Evolutionary conservation across 2,888 invertebrate genomes (phyloP).

Genomic region (Ochropleura leucogaster): DNA sequence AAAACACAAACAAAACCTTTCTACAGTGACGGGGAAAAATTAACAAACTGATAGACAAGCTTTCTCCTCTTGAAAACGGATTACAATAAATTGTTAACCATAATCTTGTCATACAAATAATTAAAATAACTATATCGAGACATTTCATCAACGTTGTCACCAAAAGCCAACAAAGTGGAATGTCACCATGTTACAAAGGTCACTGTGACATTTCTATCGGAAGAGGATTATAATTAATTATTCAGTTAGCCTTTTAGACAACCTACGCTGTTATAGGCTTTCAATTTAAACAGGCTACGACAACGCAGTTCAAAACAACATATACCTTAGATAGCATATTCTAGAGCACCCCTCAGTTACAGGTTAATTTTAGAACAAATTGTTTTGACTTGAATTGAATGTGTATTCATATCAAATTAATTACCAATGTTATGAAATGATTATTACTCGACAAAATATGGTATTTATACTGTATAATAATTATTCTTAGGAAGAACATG

Average conservation of each 20-base stretch:
- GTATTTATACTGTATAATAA: too few species aligned
- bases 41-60: background rate
- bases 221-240: constrained; percentile 8
- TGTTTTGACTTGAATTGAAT: too few species aligned
- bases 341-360: too few species aligned
- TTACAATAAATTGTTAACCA: background rate
- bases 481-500: too few species aligned
- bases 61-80: background rate
- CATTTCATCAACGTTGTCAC: background rate
- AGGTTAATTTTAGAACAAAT: too few species aligned
- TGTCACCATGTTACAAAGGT: constrained; percentile 10
- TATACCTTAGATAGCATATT: too few species aligned
- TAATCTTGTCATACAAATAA: background rate
- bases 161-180: background rate
- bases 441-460: too few species aligned
- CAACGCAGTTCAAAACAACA: background rate
- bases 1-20: background rate
- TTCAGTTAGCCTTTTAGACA: background rate
- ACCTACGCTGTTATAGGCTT: background rate
- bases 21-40: background rate
- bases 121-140: background rate
- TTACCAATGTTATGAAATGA: too few species aligned
- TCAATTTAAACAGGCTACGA: background rate
- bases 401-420: too few species aligned
- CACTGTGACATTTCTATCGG: constrained; percentile 11